phyloP scores from a whole-genome alignment of 92 coral and sea anemone genomes.

The Palythoa grandis region DNA sequence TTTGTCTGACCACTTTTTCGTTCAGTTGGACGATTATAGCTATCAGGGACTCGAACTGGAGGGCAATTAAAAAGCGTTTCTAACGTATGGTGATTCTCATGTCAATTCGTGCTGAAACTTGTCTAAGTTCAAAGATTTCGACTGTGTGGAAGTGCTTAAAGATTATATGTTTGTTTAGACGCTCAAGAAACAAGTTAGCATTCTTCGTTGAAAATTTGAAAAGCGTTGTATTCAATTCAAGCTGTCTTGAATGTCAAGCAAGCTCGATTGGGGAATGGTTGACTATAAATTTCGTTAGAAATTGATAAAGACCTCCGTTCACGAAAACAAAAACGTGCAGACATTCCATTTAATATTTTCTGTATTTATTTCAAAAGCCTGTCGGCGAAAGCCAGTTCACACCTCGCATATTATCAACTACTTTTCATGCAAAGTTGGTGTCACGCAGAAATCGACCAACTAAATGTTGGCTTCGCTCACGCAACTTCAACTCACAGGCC shows the following conservation, averaged over 20 bases:
- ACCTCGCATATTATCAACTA: constrained; percentile 62
- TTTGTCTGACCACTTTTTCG: background rate
- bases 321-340: constrained; percentile 4
- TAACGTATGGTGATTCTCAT: background rate
- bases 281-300: background rate
- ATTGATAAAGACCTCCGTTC: constrained; percentile 1
- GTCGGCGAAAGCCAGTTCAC: constrained; percentile 59
- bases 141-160: background rate
- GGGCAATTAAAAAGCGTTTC: background rate
- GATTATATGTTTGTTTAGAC: constrained; percentile 2
- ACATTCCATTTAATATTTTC: constrained; percentile 16
- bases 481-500: constrained; percentile 53
- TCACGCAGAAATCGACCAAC: constrained; percentile 77
- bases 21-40: background rate
- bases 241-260: background rate
- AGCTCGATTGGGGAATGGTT: background rate
- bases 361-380: constrained; percentile 50
- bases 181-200: constrained; percentile 1
- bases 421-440: constrained; percentile 57
- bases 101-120: constrained; percentile 8
- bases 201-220: constrained; percentile 29
- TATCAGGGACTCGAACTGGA: background rate
- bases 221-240: background rate
- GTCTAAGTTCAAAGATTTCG: constrained; percentile 10
- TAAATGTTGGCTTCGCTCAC: constrained; percentile 67